A percentile compares a stretch with the other conserved stretches of the same genome.
Conservation (phyloP, 1,140 invertebrate species). For the Diorhabda carinulata region DNA sequence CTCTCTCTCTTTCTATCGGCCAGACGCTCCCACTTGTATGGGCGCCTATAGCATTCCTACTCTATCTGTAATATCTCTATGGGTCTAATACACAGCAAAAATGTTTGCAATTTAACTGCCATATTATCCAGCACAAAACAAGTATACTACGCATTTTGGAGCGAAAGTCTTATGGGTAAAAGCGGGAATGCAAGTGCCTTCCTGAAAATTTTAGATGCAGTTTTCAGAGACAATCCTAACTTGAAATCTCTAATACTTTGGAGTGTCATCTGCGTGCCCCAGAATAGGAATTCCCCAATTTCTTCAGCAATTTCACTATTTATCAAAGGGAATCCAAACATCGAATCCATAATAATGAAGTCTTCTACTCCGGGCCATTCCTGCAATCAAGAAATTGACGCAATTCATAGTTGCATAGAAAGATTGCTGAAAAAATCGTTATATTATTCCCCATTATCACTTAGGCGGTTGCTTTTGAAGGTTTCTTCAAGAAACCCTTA, state of each 20-base stretch:
- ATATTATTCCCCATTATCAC: slow-evolving; percentile 32
- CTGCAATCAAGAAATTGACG: slow-evolving; percentile 34
- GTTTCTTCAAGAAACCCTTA: slow-evolving; percentile 17
- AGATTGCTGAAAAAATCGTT: slow-evolving; percentile 29
- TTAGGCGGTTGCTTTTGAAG: slow-evolving; percentile 24
- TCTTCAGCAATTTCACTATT: slow-evolving; percentile 27
- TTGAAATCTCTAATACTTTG: slow-evolving; percentile 25
- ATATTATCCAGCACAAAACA: too few species aligned
- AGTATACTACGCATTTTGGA: slow-evolving; percentile 26
- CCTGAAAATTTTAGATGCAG: slow-evolving; percentile 29
- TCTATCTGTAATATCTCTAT: too few species aligned
- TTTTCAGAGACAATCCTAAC: background rate
- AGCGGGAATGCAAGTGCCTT: slow-evolving; percentile 35
- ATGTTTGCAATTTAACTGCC: too few species aligned
- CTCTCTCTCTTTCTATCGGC: too few species aligned
- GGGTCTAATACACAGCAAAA: too few species aligned
- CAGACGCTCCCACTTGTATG: too few species aligned
- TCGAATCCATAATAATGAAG: slow-evolving; percentile 33
- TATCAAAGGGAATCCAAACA: slow-evolving; percentile 22
- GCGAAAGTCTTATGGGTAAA: slow-evolving; percentile 28
- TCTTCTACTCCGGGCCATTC: slow-evolving; percentile 37
- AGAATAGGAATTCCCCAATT: slow-evolving; percentile 29
- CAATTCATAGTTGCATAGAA: slow-evolving; percentile 36
- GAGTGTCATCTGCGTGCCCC: slow-evolving; percentile 30
- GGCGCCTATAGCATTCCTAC: too few species aligned